Conservation (phyloP, 2,113 vertebrate species). For the Anthoscopus minutus region DNA sequence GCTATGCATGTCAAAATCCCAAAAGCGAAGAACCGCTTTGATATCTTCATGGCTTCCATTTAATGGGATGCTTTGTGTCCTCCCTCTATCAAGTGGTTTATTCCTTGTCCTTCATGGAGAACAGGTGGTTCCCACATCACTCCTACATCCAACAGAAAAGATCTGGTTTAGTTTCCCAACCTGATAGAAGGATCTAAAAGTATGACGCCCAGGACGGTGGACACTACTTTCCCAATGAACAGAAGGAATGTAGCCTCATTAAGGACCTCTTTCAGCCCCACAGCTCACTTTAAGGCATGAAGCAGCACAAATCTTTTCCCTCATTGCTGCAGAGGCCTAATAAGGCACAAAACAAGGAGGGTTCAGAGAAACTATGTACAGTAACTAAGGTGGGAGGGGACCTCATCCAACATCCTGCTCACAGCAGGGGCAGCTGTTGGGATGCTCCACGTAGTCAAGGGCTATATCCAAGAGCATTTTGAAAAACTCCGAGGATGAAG, state of each 20-base stretch:
- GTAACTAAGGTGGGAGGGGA: neutral
- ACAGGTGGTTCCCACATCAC: neutral
- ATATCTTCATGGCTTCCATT: conserved; percentile 80
- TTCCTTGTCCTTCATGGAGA: conserved; percentile 12
- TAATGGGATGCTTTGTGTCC: neutral
- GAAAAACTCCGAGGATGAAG: neutral
- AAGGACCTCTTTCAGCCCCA: neutral
- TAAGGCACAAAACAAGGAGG: neutral
- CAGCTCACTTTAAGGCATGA: neutral
- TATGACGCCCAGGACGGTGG: accelerated
- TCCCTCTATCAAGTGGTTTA: neutral
- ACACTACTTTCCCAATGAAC: neutral
- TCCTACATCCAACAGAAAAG: neutral
- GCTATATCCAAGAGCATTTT: neutral
- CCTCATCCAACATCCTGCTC: neutral
- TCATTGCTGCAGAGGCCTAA: neutral
- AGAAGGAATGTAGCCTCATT: neutral
- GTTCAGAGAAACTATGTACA: neutral
- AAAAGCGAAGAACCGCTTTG: conserved; percentile 75
- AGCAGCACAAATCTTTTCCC: neutral
- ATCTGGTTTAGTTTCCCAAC: neutral
- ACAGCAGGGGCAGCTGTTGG: neutral
- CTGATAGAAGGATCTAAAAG: neutral
- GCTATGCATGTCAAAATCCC: conserved; percentile 74
- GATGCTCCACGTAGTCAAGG: neutral